Evolutionary conservation across 2,113 vertebrate genomes (phyloP).

Genomic region (Ctenodactylus gundi): DNA sequence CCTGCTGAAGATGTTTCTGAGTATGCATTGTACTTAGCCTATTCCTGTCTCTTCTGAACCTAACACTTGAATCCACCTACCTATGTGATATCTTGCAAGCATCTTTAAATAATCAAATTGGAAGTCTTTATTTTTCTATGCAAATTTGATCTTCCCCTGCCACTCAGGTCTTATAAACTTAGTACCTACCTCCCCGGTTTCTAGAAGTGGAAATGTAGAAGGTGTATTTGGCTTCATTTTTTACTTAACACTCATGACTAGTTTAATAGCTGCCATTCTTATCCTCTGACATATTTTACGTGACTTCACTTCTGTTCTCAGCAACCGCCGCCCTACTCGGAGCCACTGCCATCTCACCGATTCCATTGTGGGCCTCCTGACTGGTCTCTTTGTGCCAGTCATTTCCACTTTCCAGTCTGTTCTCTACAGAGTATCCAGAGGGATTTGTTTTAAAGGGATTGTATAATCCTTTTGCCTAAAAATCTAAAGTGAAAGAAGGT

Average conservation of each 20-base stretch:
- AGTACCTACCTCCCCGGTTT: background rate
- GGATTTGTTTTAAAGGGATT: slow-evolving; percentile 27
- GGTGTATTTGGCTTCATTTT: background rate
- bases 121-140: background rate
- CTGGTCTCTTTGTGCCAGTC: background rate
- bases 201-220: background rate
- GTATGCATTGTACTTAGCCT: background rate
- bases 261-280: background rate
- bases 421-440: background rate
- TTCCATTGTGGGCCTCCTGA: background rate
- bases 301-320: background rate
- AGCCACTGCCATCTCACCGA: background rate
- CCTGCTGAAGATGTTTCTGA: background rate
- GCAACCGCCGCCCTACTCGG: background rate
- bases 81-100: background rate
- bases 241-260: background rate
- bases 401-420: background rate
- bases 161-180: background rate
- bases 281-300: background rate
- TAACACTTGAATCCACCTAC: background rate
- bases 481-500: background rate
- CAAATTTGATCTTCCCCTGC: background rate
- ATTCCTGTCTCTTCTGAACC: background rate
- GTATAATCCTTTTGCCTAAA: slow-evolving; percentile 3
- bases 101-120: background rate